These are phyloP conservation scores for Lasioglossum leucozonium DNA, from an alignment of 2,888 invertebrate genomes.

Conservation along the genomic window DNA sequence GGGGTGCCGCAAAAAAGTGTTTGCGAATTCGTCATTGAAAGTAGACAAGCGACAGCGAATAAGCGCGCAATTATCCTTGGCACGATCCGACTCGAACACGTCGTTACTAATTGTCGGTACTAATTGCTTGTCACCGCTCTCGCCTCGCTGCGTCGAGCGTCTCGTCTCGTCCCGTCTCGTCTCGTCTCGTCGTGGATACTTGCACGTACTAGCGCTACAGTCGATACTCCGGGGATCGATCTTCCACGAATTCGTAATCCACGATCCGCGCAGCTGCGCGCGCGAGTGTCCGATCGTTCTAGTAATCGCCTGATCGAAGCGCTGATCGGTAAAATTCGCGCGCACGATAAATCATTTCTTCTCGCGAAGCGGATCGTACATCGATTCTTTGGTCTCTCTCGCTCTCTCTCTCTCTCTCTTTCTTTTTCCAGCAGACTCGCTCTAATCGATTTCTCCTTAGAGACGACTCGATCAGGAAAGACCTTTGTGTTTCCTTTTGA, in stretches of 20 bases:
- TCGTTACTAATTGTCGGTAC: slow-evolving; percentile 67
- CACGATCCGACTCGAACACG: slow-evolving; percentile 58
- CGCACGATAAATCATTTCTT: not conserved
- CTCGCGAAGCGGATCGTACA: not conserved
- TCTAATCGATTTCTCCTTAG: slow-evolving; percentile 58
- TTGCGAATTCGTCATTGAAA: slow-evolving; percentile 64
- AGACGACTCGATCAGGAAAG: slow-evolving; percentile 53
- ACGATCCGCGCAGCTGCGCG: not conserved
- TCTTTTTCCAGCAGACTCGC: not conserved
- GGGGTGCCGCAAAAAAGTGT: slow-evolving; percentile 54
- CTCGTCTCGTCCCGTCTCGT: not conserved
- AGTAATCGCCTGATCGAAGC: not conserved
- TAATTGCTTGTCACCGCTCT: slow-evolving; percentile 70
- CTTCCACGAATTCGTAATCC: slow-evolving; percentile 21
- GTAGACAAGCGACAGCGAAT: slow-evolving; percentile 63
- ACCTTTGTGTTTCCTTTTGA: slow-evolving; percentile 54
- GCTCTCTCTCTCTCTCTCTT: not conserved
- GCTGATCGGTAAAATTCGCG: not conserved
- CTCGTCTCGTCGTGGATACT: slow-evolving; percentile 35
- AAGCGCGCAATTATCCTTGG: slow-evolving; percentile 70
- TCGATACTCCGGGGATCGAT: slow-evolving; percentile 36
- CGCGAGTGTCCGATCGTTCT: not conserved
- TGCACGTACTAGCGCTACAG: slow-evolving; percentile 44
- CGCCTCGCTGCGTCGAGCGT: not conserved
- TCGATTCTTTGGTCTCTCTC: not conserved